These are phyloP conservation scores for Prionailurus bengalensis DNA, from an alignment of 2,113 vertebrate species.

Conservation along the genomic window DNA sequence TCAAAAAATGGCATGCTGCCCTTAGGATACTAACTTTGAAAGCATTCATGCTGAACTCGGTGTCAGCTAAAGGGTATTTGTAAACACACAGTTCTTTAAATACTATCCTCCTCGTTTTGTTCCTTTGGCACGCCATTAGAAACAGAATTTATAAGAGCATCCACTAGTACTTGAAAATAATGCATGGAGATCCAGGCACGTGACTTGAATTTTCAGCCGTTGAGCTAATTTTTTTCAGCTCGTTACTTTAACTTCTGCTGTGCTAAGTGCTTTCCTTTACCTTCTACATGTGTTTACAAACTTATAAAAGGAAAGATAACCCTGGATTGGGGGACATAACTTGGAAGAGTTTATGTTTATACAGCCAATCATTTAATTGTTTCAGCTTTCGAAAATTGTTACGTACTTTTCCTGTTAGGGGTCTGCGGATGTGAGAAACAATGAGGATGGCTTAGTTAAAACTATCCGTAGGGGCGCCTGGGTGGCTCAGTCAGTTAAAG, in stretches of 20 bases:
- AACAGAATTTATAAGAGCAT: slow-evolving; percentile 60
- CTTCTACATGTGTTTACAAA: neutral
- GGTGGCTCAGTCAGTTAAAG: too few relatives aligned
- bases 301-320: neutral
- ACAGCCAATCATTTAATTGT: neutral
- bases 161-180: slow-evolving; percentile 69
- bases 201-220: slow-evolving; percentile 41
- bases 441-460: neutral
- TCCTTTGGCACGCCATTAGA: neutral
- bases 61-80: slow-evolving; percentile 68
- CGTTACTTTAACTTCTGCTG: neutral
- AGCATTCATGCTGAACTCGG: slow-evolving; percentile 50
- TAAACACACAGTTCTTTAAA: slow-evolving; percentile 70
- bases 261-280: neutral
- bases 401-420: neutral
- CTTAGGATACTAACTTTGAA: neutral
- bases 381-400: neutral
- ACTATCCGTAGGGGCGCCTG: neutral
- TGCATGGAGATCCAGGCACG: slow-evolving; percentile 62
- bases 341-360: neutral
- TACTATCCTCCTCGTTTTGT: slow-evolving; percentile 40
- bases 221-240: neutral
- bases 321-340: neutral
- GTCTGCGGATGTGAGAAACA: neutral
- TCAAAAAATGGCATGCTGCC: neutral